A percentile compares a stretch with the other conserved stretches of the same genome.
These are phyloP conservation scores for Ophion obscuratus DNA, from an alignment of 2,888 invertebrate species.

Conservation along the genomic window DNA sequence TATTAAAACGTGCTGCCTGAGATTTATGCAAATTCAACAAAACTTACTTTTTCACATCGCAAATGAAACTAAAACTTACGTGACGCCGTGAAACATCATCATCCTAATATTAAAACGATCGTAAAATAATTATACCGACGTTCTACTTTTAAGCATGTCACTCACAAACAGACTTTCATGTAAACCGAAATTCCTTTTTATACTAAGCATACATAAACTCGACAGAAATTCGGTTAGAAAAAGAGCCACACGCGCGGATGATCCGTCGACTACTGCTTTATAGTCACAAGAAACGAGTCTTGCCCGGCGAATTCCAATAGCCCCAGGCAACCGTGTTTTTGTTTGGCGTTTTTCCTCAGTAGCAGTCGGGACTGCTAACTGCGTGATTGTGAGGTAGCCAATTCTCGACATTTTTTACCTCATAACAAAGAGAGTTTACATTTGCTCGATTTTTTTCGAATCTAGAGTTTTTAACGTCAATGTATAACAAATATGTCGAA, in stretches of 20 bases:
- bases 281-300: slow-evolving; percentile 30
- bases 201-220: background rate
- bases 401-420: background rate
- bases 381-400: background rate
- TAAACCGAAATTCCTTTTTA: background rate
- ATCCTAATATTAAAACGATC: background rate
- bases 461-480: background rate
- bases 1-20: background rate
- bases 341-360: slow-evolving; percentile 13
- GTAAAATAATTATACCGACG: background rate
- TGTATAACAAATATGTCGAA: background rate
- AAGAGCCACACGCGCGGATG: slow-evolving; percentile 8
- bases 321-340: slow-evolving; percentile 7
- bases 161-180: background rate
- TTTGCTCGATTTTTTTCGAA: background rate
- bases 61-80: background rate
- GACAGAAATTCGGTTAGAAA: background rate
- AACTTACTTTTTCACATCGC: background rate
- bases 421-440: background rate
- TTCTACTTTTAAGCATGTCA: background rate
- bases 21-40: background rate
- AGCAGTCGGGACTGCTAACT: slow-evolving; percentile 5
- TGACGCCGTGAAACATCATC: background rate
- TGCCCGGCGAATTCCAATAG: slow-evolving; percentile 27
- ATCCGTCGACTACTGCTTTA: slow-evolving; percentile 29